Evolutionary conservation across 2,113 vertebrate species (phyloP), one percentile per base, ranked within the genome.

Genomic region (Ginglymostoma cirratum): DNA sequence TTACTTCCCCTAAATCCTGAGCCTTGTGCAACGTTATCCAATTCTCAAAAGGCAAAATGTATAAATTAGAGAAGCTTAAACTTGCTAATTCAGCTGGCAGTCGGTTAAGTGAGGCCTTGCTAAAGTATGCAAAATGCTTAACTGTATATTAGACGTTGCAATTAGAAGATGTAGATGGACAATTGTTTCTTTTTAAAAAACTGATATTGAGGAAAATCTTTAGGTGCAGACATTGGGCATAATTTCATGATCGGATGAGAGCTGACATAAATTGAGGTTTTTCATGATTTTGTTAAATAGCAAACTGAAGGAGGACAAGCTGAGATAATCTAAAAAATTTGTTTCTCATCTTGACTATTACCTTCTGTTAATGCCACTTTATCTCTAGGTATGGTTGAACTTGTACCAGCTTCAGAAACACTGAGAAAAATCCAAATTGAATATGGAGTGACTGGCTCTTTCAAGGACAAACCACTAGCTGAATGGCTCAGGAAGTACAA

Each of bases 341-440:
- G 15, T 95, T 95, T 55, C 24, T 95, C 67, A 95, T 76, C 5
- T 23, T 48, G 10, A 45, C 42, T 42, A 5, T 61, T 24, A 3
- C 48, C 34, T 17, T 92, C 27, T n/a, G 87, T 45, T 67, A 34
- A 93, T 65, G 17, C 14, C 27, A 6, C 42, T 66, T 52, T 96
- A 42, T 85, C 83, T 94, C 90, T 96, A 99, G 99, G 99, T 30
- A 99, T 99, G 99, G 99, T 99, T 96, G 99, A 99, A 96, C 98
- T 99, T 97, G 99, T 99, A 96, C 98, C 99, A 72, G 98, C 98
- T 96, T 99, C 99, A n/a, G 99, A 99, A 96, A 99, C 99, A 0
- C 98, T 99, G 96, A 98, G 99, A 96, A 99, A 99, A 97, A 99
- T 99, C 97, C 99, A 99, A 97, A 99, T 99, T 97, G 99, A 99